Conservation (phyloP, 2,113 vertebrate species). For the Henicopernis longicauda region DNA sequence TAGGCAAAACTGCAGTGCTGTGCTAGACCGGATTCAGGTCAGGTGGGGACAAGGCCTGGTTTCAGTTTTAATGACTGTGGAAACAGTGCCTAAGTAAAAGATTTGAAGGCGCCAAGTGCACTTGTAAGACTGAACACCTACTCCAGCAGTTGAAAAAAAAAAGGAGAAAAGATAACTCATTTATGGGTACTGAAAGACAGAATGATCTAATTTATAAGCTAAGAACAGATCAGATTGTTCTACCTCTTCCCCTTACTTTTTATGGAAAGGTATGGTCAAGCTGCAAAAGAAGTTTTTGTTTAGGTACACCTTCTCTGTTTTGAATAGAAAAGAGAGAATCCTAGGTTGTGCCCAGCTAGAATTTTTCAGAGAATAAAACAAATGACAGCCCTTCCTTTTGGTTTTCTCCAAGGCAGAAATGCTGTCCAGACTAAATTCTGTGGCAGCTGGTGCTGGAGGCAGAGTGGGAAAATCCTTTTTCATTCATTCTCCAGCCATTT, state of each 20-base stretch:
- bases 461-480: not conserved
- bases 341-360: not conserved
- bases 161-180: not conserved
- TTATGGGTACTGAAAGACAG: not conserved
- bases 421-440: not conserved
- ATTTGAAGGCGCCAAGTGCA: not conserved
- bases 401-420: not conserved
- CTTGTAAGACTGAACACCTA: not conserved
- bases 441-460: not conserved
- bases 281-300: not conserved
- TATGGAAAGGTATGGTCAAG: not conserved
- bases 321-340: not conserved
- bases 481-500: not conserved
- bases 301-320: not conserved
- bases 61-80: not conserved
- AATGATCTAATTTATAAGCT: not conserved
- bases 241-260: not conserved
- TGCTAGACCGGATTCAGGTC: not conserved
- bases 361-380: not conserved
- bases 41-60: not conserved
- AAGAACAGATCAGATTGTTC: not conserved
- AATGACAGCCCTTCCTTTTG: not conserved
- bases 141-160: not conserved
- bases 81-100: not conserved
- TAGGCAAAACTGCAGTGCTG: not conserved